phyloP scores from a whole-genome alignment of 2,888 invertebrate genomes.

The Patella pellucida region DNA sequence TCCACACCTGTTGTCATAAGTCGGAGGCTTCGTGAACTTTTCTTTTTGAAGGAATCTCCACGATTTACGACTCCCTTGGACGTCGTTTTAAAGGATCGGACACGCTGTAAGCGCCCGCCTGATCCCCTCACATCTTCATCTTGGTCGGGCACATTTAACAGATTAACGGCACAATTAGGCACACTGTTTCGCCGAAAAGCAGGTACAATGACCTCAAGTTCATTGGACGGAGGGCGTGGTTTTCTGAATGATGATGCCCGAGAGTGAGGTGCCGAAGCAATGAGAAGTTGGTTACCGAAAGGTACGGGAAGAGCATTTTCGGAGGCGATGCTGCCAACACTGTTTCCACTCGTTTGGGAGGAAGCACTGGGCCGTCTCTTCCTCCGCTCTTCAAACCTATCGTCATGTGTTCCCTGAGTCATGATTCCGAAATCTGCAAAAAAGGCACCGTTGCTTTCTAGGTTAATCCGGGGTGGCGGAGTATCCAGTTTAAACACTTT shows the following conservation, averaged over 20 bases:
- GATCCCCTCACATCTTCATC: slow-evolving; percentile 29
- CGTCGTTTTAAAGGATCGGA: slow-evolving; percentile 93
- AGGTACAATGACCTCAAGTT: slow-evolving; percentile 34
- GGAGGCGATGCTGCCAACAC: slow-evolving; percentile 12
- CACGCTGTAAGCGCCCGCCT: slow-evolving; percentile 72
- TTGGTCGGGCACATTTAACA: slow-evolving; percentile 34
- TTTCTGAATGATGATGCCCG: slow-evolving; percentile 49
- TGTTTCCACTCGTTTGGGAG: slow-evolving; percentile 17
- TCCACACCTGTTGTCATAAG: slow-evolving; percentile 77
- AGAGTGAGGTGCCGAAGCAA: slow-evolving; percentile 45
- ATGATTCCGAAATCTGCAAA: slow-evolving; percentile 12
- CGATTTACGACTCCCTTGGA: slow-evolving; percentile 91
- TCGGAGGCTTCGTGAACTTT: slow-evolving; percentile 85
- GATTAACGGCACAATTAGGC: slow-evolving; percentile 37
- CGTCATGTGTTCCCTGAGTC: slow-evolving; percentile 17
- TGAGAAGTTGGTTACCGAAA: background rate
- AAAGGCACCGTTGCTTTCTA: slow-evolving; percentile 8
- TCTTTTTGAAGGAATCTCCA: slow-evolving; percentile 91
- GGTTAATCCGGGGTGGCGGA: slow-evolving; percentile 16
- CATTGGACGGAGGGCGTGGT: slow-evolving; percentile 31
- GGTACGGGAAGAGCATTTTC: slow-evolving; percentile 15
- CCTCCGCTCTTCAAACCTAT: background rate
- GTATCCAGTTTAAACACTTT: slow-evolving; percentile 12
- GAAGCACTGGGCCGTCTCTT: slow-evolving; percentile 12
- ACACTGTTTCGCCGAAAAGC: slow-evolving; percentile 42